phyloP scores from a whole-genome alignment of 37 sponge, comb jelly and placozoan species.

The Beroe ovata region DNA sequence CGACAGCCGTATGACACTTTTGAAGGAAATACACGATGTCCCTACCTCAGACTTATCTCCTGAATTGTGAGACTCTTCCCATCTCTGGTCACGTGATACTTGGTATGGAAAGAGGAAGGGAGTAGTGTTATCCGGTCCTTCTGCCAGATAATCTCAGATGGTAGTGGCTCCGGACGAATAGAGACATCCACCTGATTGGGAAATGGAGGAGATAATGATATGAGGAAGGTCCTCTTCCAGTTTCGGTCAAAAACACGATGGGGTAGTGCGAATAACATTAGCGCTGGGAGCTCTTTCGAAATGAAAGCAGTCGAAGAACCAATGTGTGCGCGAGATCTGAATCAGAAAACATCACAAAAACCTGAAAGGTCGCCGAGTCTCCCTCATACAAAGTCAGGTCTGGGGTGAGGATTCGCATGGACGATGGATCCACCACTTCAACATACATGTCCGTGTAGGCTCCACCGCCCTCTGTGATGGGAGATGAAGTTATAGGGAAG shows the following conservation, averaged over 20 bases:
- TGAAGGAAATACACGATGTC: no score
- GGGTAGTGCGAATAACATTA: no score
- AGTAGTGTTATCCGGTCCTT: background rate
- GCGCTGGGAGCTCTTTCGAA: no score
- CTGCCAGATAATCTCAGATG: background rate
- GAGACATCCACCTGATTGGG: background rate
- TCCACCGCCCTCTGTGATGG: background rate
- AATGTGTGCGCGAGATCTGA: no score
- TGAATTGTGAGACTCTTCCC: slow-evolving; percentile 5
- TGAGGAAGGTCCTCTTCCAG: no score
- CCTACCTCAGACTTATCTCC: background rate
- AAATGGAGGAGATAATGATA: no score
- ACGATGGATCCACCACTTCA: slow-evolving; percentile 6
- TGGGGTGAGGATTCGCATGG: background rate
- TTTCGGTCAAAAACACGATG: no score
- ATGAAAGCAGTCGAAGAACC: no score
- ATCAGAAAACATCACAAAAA: no score
- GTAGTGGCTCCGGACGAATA: background rate
- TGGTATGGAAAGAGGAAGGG: background rate
- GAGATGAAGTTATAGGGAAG: no score
- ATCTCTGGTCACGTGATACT: background rate
- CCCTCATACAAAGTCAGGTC: slow-evolving; percentile 30
- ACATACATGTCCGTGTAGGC: background rate
- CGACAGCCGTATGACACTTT: no score
- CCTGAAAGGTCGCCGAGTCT: slow-evolving; percentile 13